These are phyloP conservation scores for Agriotes lineatus DNA, from an alignment of 2,888 invertebrate species.

Conservation along the genomic window DNA sequence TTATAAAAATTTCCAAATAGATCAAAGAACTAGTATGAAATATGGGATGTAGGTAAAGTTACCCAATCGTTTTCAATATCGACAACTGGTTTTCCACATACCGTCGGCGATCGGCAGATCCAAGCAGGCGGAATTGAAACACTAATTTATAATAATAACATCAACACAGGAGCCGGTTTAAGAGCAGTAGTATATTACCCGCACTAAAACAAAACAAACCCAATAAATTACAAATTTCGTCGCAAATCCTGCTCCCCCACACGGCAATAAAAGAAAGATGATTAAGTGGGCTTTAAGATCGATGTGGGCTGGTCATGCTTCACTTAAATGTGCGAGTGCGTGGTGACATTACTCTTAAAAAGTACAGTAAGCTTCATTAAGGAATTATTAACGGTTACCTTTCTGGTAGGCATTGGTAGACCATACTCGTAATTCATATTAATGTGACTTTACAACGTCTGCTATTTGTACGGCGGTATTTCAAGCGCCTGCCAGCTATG, in stretches of 20 bases:
- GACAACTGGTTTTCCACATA: no score
- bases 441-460: conserved; percentile 28
- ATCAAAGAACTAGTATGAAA: no score
- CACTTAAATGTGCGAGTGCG: conserved; percentile 39
- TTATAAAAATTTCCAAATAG: no score
- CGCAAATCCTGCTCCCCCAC: conserved; percentile 26
- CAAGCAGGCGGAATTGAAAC: neutral
- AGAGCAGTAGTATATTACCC: neutral
- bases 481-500: conserved; percentile 9
- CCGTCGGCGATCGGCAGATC: no score
- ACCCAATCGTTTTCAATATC: no score
- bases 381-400: conserved; percentile 44
- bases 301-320: conserved; percentile 37
- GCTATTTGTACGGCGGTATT: conserved; percentile 22
- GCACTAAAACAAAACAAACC: conserved; percentile 15
- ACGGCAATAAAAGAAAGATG: conserved; percentile 33
- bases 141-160: neutral
- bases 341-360: conserved; percentile 42
- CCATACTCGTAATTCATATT: conserved; percentile 34
- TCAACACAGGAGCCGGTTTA: neutral
- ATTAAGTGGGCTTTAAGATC: conserved; percentile 33
- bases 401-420: conserved; percentile 33
- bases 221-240: conserved; percentile 33
- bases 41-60: no score
- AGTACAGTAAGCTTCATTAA: conserved; percentile 43